Conservation (phyloP, 2,113 vertebrate species). For the Athene noctua region DNA sequence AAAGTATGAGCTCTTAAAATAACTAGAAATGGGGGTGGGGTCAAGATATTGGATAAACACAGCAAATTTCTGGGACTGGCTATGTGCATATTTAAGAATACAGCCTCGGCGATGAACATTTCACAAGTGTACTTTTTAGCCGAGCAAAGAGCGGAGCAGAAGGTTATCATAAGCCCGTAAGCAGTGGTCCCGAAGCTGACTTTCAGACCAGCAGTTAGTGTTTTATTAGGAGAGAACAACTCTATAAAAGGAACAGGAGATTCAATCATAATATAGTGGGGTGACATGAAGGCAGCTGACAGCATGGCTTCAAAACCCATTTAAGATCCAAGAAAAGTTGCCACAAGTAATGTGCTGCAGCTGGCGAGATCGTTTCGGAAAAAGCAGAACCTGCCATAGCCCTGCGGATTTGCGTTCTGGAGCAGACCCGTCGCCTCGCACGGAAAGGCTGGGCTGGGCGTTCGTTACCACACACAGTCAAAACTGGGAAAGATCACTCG, state of each 20-base stretch:
- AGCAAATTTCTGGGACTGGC: not conserved
- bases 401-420: conserved; percentile 41
- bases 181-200: conserved; percentile 66
- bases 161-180: conserved; percentile 41
- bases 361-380: conserved; percentile 70
- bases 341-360: conserved; percentile 75
- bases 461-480: conserved; percentile 45
- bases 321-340: conserved; percentile 75
- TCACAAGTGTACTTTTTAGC: conserved; percentile 24
- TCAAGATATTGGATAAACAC: conserved; percentile 54
- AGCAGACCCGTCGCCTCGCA: conserved; percentile 42
- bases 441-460: conserved; percentile 22
- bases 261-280: conserved; percentile 77
- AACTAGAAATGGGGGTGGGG: conserved; percentile 62
- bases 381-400: conserved; percentile 65
- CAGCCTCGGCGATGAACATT: not conserved
- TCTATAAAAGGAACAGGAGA: conserved; percentile 84
- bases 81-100: not conserved
- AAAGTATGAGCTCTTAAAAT: conserved; percentile 73
- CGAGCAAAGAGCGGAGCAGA: conserved; percentile 40
- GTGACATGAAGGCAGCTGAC: conserved; percentile 81
- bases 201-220: conserved; percentile 68
- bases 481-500: not conserved
- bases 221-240: conserved; percentile 88
- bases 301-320: conserved; percentile 78